A percentile compares a stretch with the other conserved stretches of the same genome.
These are phyloP conservation scores for Drosophila nikananu DNA, from an alignment of 1,140 invertebrate species.

Conservation along the genomic window DNA sequence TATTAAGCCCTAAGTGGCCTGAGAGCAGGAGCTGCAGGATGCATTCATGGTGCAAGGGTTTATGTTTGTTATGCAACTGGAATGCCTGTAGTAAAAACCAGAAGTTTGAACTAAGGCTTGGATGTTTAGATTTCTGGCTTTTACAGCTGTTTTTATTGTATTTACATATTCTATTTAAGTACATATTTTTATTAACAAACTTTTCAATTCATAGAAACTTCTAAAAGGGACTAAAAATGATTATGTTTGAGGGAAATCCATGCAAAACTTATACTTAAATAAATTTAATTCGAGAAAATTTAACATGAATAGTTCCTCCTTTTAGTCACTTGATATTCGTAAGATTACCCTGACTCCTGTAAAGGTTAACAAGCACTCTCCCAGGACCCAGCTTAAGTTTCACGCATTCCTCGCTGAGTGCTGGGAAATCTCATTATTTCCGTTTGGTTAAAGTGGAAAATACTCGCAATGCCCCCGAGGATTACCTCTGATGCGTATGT, in stretches of 20 bases:
- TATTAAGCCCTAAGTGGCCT: background rate
- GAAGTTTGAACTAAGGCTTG: background rate
- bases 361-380: background rate
- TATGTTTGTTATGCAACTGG: conserved; percentile 1
- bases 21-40: background rate
- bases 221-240: background rate
- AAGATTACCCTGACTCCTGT: background rate
- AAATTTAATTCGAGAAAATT: no score
- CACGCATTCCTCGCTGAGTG: background rate
- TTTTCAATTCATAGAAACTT: background rate
- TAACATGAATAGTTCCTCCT: background rate
- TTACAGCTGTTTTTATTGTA: background rate
- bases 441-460: conserved; percentile 1
- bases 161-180: no score
- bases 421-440: conserved; percentile 21
- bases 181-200: background rate
- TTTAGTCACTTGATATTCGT: background rate
- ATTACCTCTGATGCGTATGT: conserved; percentile 32
- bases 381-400: conserved; percentile 2
- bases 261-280: background rate
- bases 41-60: background rate
- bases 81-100: background rate
- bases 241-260: background rate
- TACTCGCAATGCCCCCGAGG: conserved; percentile 9
- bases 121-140: background rate